Percentiles rank a stretch among this genome's conserved stretches.
Conservation (phyloP, 64 coral and sea anemone genomes). For the Orbicella faveolata region DNA sequence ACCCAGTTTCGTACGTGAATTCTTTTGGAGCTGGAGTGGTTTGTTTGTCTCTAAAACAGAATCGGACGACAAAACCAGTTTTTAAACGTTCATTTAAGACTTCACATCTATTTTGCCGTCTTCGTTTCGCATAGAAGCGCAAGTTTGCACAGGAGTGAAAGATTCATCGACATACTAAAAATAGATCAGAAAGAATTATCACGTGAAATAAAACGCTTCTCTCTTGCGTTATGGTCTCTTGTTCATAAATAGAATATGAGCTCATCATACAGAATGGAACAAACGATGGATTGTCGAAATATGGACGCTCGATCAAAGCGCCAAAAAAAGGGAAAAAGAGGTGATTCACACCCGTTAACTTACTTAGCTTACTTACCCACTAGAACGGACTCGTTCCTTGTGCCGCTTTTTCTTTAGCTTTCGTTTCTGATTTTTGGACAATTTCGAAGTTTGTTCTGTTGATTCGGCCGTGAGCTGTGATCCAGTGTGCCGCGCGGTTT, state of each 20-base stretch:
- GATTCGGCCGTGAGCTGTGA: neutral
- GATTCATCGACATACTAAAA: neutral
- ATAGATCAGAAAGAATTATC: neutral
- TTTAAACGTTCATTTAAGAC: too few relatives aligned
- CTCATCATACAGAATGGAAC: too few relatives aligned
- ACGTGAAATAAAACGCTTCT: neutral
- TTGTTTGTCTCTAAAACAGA: neutral
- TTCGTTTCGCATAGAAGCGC: neutral
- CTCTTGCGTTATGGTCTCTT: too few relatives aligned
- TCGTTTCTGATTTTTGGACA: slow-evolving; percentile 53
- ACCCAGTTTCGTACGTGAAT: slow-evolving; percentile 5
- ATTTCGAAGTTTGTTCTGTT: neutral
- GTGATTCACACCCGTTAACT: too few relatives aligned
- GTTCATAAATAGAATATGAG: too few relatives aligned
- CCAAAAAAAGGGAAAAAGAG: too few relatives aligned
- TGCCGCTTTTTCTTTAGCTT: slow-evolving; percentile 66
- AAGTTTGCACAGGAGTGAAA: neutral
- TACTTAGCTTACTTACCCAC: neutral
- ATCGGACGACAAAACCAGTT: neutral
- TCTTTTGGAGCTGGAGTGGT: neutral
- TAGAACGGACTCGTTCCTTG: slow-evolving; percentile 1
- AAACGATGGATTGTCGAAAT: too few relatives aligned
- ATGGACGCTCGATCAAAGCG: too few relatives aligned
- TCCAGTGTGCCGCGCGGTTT: neutral
- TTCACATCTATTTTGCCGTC: neutral